phyloP scores from a whole-genome alignment of 2,113 vertebrate genomes.

The Mellivora capensis region DNA sequence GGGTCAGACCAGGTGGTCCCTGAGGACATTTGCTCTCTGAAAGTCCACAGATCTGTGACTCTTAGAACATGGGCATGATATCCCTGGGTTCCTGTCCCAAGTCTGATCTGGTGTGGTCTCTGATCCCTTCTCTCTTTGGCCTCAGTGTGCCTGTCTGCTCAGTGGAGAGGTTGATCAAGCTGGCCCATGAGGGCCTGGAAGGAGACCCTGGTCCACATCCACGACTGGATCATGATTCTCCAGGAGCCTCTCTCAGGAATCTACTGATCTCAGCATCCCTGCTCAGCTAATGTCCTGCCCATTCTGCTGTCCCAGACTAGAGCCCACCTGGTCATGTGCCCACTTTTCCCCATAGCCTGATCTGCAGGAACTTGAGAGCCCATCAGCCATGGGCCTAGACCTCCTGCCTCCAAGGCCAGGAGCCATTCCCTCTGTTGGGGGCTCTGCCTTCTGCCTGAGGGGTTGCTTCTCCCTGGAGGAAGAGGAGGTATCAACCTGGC shows the following conservation, averaged over 20 bases:
- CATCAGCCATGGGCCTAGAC: neutral
- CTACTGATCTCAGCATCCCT: neutral
- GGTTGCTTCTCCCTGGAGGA: neutral
- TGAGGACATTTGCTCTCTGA: neutral
- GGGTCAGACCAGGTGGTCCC: neutral
- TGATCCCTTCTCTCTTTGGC: neutral
- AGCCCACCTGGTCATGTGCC: neutral
- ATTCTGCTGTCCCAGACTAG: neutral
- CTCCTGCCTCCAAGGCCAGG: neutral
- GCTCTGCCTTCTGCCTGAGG: neutral
- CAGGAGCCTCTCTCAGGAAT: neutral
- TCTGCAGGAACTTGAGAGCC: neutral
- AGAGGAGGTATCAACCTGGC: neutral
- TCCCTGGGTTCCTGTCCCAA: neutral
- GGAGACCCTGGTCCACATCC: neutral
- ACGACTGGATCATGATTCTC: neutral
- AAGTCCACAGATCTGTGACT: neutral
- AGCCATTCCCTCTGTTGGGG: neutral
- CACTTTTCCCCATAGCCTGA: neutral
- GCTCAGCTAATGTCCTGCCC: neutral
- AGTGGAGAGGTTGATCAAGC: neutral
- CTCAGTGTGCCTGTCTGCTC: neutral
- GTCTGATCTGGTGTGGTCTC: neutral
- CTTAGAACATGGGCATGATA: neutral
- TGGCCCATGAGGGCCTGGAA: neutral